These are phyloP conservation scores for Iguana delicatissima DNA, from an alignment of 2,797 vertebrate species.

Conservation along the genomic window DNA sequence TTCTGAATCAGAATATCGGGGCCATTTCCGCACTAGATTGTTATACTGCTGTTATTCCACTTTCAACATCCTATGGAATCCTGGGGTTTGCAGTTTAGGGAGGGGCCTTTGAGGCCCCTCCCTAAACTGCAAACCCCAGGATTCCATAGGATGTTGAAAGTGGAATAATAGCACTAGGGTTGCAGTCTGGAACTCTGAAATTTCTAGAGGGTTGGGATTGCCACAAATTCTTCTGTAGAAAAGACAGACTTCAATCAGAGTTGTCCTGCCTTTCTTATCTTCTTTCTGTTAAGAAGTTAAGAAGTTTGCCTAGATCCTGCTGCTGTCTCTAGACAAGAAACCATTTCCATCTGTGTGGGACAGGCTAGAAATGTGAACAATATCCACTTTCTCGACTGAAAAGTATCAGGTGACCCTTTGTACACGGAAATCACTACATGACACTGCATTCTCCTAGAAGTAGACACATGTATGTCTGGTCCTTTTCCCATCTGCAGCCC, in stretches of 20 bases:
- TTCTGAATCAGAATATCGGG: background rate
- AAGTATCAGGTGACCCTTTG: background rate
- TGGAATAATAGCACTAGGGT: too few relatives aligned
- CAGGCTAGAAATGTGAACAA: background rate
- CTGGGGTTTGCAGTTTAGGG: too few relatives aligned
- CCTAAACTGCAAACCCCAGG: too few relatives aligned
- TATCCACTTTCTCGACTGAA: background rate
- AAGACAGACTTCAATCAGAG: background rate
- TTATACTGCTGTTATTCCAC: too few relatives aligned
- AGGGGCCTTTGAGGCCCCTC: too few relatives aligned
- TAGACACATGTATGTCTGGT: background rate
- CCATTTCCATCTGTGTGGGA: background rate
- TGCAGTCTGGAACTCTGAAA: background rate
- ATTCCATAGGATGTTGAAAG: too few relatives aligned
- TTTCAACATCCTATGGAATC: too few relatives aligned
- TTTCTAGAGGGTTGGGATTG: background rate
- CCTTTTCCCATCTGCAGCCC: background rate
- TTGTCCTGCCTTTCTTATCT: background rate
- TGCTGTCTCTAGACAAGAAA: background rate
- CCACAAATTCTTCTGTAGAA: background rate
- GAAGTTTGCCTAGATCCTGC: background rate
- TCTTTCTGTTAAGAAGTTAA: background rate
- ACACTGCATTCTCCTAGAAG: background rate
- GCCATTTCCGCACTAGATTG: too few relatives aligned
- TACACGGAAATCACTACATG: background rate